Conservation (phyloP, 2,888 invertebrate species). For the Myathropa florea region DNA sequence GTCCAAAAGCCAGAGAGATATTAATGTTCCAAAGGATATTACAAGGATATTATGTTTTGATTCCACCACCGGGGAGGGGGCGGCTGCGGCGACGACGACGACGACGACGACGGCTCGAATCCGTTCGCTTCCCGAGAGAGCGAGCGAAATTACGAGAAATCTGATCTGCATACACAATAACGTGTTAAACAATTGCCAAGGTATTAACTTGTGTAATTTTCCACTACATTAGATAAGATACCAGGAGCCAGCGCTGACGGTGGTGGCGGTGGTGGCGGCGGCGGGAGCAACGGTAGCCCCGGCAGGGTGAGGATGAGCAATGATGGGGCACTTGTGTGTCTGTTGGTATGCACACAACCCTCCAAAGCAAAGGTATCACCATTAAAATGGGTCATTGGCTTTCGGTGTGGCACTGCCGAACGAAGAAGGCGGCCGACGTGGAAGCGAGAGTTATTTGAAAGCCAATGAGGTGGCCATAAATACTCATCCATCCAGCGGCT, state of each 20-base stretch:
- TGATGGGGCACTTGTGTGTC: slow-evolving; percentile 32
- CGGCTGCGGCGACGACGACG: not conserved
- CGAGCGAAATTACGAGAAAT: slow-evolving; percentile 54
- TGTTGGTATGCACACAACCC: slow-evolving; percentile 45
- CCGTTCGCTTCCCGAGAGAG: not conserved
- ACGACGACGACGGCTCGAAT: not conserved
- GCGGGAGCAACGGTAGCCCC: not conserved
- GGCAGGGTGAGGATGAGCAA: not conserved
- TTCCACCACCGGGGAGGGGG: slow-evolving; percentile 3
- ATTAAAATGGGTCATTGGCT: slow-evolving; percentile 67
- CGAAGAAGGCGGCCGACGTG: not conserved
- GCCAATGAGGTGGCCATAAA: slow-evolving; percentile 69
- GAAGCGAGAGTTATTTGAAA: slow-evolving; percentile 55
- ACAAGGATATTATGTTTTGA: slow-evolving; percentile 69
- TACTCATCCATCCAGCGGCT: slow-evolving; percentile 46
- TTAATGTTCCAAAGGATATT: slow-evolving; percentile 67
- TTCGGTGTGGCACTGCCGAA: slow-evolving; percentile 24
- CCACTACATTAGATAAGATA: slow-evolving; percentile 67
- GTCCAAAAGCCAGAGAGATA: slow-evolving; percentile 66
- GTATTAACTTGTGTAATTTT: slow-evolving; percentile 71
- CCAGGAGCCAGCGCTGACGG: slow-evolving; percentile 30
- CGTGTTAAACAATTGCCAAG: slow-evolving; percentile 71
- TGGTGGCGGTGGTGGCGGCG: not conserved
- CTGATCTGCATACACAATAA: slow-evolving; percentile 71
- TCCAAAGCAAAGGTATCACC: slow-evolving; percentile 29